A percentile compares a stretch with the other conserved stretches of the same genome.
phyloP scores from a whole-genome alignment of 2,888 invertebrate species.

The Fabriciana adippe region DNA sequence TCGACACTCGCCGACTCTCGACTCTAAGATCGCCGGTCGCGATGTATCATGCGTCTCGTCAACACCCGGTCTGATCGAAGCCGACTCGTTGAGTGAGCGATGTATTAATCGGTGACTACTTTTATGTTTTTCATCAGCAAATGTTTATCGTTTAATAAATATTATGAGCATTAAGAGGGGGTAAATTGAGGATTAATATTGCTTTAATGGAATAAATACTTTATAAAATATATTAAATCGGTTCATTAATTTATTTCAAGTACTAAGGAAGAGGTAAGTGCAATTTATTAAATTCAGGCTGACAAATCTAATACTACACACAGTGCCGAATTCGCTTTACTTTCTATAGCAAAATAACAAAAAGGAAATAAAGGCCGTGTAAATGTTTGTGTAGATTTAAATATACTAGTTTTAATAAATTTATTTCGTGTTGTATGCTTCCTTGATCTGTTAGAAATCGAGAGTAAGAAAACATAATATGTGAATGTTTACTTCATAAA shows the following conservation, averaged over 20 bases:
- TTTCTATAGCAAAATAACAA: slow-evolving; percentile 47
- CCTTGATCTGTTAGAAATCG: too few relatives aligned
- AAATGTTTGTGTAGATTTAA: slow-evolving; percentile 32
- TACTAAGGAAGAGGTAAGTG: slow-evolving; percentile 23
- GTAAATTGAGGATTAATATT: background rate
- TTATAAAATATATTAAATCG: background rate
- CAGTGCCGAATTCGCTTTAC: slow-evolving; percentile 49
- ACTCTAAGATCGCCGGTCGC: slow-evolving; percentile 29
- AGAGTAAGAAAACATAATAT: too few relatives aligned
- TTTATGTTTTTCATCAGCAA: too few relatives aligned
- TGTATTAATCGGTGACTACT: slow-evolving; percentile 28
- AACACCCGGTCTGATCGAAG: slow-evolving; percentile 16
- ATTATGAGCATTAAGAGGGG: too few relatives aligned
- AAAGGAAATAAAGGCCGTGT: slow-evolving; percentile 44
- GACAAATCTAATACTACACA: slow-evolving; percentile 46
- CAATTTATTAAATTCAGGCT: slow-evolving; percentile 29
- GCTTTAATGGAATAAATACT: background rate
- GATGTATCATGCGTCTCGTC: slow-evolving; percentile 24
- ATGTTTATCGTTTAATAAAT: too few relatives aligned
- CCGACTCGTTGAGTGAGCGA: slow-evolving; percentile 37
- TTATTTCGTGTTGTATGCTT: background rate
- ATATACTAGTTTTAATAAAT: background rate
- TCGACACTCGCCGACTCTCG: slow-evolving; percentile 34
- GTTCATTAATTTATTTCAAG: slow-evolving; percentile 6
- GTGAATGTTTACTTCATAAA: too few relatives aligned